These are phyloP conservation scores for Acanthoscelides obtectus DNA, from an alignment of 2,888 invertebrate genomes.

Conservation along the genomic window DNA sequence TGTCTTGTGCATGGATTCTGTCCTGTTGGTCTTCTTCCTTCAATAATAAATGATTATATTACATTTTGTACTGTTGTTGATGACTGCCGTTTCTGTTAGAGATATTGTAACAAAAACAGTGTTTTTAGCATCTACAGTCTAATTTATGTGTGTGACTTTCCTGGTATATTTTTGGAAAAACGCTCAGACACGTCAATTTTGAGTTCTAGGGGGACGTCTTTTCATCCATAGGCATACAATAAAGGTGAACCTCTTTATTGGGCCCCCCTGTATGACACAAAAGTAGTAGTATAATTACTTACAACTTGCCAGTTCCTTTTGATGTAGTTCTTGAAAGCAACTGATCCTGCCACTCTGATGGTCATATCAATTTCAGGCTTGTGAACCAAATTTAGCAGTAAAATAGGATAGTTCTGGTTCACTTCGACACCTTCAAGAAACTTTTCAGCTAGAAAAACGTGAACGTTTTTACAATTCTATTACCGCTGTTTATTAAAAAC, in stretches of 20 bases:
- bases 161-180: too few relatives aligned
- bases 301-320: slow-evolving; percentile 93
- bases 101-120: too few relatives aligned
- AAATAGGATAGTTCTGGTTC: slow-evolving; percentile 84
- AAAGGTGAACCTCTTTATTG: neutral
- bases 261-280: neutral
- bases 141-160: too few relatives aligned
- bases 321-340: slow-evolving; percentile 95
- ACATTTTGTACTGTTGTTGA: too few relatives aligned
- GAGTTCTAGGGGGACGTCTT: too few relatives aligned
- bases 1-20: slow-evolving; percentile 74
- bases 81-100: too few relatives aligned
- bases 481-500: neutral
- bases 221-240: slow-evolving; percentile 1
- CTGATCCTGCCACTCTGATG: slow-evolving; percentile 83
- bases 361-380: slow-evolving; percentile 75
- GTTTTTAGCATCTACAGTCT: too few relatives aligned
- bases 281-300: slow-evolving; percentile 40
- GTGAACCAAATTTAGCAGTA: slow-evolving; percentile 81
- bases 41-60: slow-evolving; percentile 20
- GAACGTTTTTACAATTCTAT: neutral
- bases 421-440: slow-evolving; percentile 85
- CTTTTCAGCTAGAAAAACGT: slow-evolving; percentile 71
- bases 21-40: slow-evolving; percentile 69
- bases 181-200: too few relatives aligned